These are phyloP conservation scores for Polypterus bichir DNA, from an alignment of 2,113 vertebrate species.

Conservation along the genomic window DNA sequence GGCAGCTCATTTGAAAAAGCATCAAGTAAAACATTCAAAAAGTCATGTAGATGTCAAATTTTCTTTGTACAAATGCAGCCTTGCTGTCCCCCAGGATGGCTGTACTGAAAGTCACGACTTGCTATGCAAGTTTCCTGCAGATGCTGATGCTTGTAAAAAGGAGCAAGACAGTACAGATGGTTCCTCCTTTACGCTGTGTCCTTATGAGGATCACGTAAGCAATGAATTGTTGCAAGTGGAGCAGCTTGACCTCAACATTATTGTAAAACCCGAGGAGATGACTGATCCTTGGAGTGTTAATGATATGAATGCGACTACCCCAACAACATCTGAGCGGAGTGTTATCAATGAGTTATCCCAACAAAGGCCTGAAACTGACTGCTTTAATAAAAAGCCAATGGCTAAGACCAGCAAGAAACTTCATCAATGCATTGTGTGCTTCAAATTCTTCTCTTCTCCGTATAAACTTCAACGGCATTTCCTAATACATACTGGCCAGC, in stretches of 20 bases:
- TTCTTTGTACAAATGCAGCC: neutral
- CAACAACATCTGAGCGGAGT: neutral
- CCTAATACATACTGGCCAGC: slow-evolving; percentile 60
- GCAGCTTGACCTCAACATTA: slow-evolving; percentile 14
- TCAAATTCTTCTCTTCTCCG: slow-evolving; percentile 52
- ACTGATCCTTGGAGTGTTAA: neutral
- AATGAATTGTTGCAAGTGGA: neutral
- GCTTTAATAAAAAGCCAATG: slow-evolving; percentile 3
- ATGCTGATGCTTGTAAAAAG: neutral
- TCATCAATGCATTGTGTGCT: slow-evolving; percentile 56
- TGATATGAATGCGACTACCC: neutral
- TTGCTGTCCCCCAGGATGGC: neutral
- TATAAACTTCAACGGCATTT: slow-evolving; percentile 61
- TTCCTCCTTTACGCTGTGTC: neutral
- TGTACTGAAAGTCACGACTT: neutral
- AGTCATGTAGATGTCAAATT: slow-evolving; percentile 4
- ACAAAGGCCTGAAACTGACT: neutral
- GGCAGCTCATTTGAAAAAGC: slow-evolving; percentile 13
- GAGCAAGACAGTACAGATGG: neutral
- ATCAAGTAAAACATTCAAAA: slow-evolving; percentile 11
- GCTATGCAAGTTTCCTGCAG: neutral
- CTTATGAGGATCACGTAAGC: neutral
- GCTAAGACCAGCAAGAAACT: slow-evolving; percentile 35
- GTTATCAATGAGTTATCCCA: neutral
- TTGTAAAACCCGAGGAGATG: slow-evolving; percentile 14